Evolutionary conservation across 2,113 vertebrate genomes (phyloP), one percentile per base, ranked within the genome.

Genomic region (Orientallactaga bullata): DNA sequence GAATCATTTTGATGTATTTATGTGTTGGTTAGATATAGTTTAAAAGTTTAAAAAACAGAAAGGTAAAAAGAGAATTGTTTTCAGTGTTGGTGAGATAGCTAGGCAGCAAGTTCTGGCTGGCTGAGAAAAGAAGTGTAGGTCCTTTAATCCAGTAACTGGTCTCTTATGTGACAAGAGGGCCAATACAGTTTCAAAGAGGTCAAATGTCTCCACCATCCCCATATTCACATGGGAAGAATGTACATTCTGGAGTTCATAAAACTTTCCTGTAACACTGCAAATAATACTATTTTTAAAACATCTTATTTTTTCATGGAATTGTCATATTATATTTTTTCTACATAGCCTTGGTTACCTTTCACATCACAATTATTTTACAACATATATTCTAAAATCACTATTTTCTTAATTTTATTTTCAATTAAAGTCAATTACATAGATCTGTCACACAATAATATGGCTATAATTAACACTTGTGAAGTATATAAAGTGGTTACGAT

Each of bases 301-400:
- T 66, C 65, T 66, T 42, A 82, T 21, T 85, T 77, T 63, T 69
- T 20, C 35, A 55, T 72, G 9, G 17, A 7, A 76, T 77, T 32
- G 47, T 60, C 72, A 71, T 20, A 20, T 3, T 58, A 3, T 63
- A 32, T 23, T 32, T 37, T 77, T 63, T 58, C 65, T 37, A 5
- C 5, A 30, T 18, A 65, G 12, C 30, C 15, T 71, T 80, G 35
- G 60, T 15, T 55, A 10, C 55, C 55, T 10, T 55, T 55, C 55
- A 55, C 55, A 55, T 55, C 55, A 55, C 55, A 55, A 73, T 87
- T 71, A 71, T 95, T 90, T 84, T 69, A 12, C 58, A 83, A 88
- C 17, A 68, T 61, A 13, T 61, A 68, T 79, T 47, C 47, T 79
- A 74, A 89, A 85, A 76, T 71, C 37, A 58, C 4, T 78, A 74